A percentile compares a stretch with the other conserved stretches of the same genome.
Conservation (phyloP, 1,140 invertebrate genomes). For the Halotydeus destructor region DNA sequence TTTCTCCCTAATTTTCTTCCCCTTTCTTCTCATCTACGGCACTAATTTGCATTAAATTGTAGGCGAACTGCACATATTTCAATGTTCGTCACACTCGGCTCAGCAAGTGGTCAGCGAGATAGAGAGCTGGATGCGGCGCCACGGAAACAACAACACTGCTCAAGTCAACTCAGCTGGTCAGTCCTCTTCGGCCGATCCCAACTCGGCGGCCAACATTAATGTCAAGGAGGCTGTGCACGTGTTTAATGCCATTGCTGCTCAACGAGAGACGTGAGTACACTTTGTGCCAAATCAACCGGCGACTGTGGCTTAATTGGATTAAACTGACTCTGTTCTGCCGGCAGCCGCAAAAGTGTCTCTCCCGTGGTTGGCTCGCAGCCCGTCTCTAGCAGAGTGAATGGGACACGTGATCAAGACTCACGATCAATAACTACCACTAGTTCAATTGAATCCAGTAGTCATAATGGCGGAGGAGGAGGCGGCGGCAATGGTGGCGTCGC, state of each 20-base stretch:
- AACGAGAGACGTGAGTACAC: constrained; percentile 19
- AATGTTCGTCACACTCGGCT: constrained; percentile 39
- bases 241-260: constrained; percentile 30
- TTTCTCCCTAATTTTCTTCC: too few species aligned
- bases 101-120: constrained; percentile 67
- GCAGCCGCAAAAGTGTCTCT: background rate
- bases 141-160: constrained; percentile 25
- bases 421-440: constrained; percentile 5
- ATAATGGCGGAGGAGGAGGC: background rate
- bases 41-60: too few species aligned
- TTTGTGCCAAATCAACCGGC: background rate
- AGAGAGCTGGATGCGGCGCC: constrained; percentile 41
- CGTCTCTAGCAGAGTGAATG: too few species aligned
- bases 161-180: background rate
- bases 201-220: constrained; percentile 27
- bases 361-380: background rate
- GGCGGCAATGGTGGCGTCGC: background rate
- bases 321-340: background rate
- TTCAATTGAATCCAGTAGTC: constrained; percentile 4
- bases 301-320: background rate
- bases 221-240: constrained; percentile 35
- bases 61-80: constrained; percentile 97
- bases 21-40: too few species aligned
- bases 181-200: background rate
- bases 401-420: constrained; percentile 10